These are phyloP conservation scores for Megalurothrips usitatus DNA, from an alignment of 2,888 invertebrate species.

Conservation along the genomic window DNA sequence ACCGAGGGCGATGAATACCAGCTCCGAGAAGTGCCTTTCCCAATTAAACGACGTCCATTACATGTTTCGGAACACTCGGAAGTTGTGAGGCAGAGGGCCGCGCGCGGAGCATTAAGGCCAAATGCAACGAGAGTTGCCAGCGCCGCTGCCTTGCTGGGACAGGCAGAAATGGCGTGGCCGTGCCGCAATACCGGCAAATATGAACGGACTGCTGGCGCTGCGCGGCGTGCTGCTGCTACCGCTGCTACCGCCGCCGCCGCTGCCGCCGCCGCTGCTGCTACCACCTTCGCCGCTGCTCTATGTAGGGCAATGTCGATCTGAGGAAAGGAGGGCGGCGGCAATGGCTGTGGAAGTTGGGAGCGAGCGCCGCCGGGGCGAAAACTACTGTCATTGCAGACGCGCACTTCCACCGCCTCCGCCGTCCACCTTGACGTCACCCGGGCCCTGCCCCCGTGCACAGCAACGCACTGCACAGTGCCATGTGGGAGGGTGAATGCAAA, in stretches of 20 bases:
- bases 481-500: too few species aligned
- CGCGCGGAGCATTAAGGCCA: slow-evolving; percentile 1
- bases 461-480: too few species aligned
- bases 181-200: slow-evolving; percentile 19
- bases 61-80: slow-evolving; percentile 24
- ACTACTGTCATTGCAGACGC: background rate
- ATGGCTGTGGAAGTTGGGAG: background rate
- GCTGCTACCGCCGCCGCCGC: too few species aligned
- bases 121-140: slow-evolving; percentile 8
- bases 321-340: slow-evolving; percentile 2
- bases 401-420: too few species aligned
- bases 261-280: too few species aligned
- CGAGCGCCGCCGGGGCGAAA: background rate
- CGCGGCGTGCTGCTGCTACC: too few species aligned
- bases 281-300: background rate
- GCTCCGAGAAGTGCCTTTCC: background rate
- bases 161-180: background rate
- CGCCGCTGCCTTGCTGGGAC: too few species aligned
- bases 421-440: too few species aligned
- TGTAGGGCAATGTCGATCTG: slow-evolving; percentile 24
- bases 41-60: background rate
- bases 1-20: background rate
- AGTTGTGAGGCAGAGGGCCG: background rate
- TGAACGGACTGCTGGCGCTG: slow-evolving; percentile 2
- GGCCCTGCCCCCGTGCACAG: too few species aligned